phyloP scores from a whole-genome alignment of 2,113 vertebrate genomes.

The Saimiri boliviensis region DNA sequence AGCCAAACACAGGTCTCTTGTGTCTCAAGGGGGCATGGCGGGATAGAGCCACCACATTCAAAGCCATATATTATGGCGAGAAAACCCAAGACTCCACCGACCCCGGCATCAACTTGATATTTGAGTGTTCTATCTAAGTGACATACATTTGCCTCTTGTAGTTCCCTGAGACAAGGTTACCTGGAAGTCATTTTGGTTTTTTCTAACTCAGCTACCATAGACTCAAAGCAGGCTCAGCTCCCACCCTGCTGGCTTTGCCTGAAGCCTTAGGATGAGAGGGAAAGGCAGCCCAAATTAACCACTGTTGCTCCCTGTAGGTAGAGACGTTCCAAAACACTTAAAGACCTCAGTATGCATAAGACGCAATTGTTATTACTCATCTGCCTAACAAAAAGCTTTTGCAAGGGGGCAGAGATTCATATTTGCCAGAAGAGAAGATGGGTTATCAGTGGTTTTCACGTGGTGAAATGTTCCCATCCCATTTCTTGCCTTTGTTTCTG shows the following conservation, averaged over 20 bases:
- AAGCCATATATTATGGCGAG: fast-evolving
- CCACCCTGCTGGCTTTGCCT: background rate
- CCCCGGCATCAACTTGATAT: fast-evolving
- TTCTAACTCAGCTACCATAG: background rate
- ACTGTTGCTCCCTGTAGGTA: background rate
- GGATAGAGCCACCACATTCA: background rate
- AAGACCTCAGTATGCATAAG: background rate
- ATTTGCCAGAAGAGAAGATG: constrained; percentile 40
- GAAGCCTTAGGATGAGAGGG: background rate
- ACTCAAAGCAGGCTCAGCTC: background rate
- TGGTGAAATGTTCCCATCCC: constrained; percentile 51
- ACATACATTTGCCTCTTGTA: fast-evolving
- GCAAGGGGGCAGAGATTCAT: background rate
- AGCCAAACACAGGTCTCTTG: too few relatives aligned
- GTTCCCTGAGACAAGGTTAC: background rate
- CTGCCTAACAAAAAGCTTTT: background rate
- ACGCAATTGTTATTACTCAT: background rate
- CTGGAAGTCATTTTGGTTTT: constrained; percentile 21
- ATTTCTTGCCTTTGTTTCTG: constrained; percentile 78
- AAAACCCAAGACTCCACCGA: background rate
- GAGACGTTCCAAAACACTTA: background rate
- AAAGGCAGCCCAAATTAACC: background rate
- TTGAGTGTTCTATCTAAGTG: background rate
- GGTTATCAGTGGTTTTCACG: background rate
- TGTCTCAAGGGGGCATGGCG: background rate